A percentile compares a stretch with the other conserved stretches of the same genome.
Evolutionary conservation across 2,113 vertebrate species (phyloP).

Genomic region (Hystrix brachyura): DNA sequence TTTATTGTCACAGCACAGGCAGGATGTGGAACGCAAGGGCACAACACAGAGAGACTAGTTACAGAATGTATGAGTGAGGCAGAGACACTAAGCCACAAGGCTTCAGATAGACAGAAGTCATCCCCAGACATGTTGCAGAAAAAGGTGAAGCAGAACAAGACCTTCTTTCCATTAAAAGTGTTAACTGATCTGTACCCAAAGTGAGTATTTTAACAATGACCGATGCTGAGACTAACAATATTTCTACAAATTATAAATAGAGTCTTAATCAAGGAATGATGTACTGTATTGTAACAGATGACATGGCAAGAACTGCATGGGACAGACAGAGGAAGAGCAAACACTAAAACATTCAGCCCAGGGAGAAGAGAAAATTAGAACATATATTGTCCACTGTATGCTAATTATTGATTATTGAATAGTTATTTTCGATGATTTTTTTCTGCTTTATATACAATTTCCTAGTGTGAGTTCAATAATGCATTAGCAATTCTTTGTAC

Average conservation of each 20-base stretch:
- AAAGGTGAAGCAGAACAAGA: conserved; percentile 20
- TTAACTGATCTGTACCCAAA: not conserved
- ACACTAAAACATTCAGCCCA: not conserved
- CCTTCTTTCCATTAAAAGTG: not conserved
- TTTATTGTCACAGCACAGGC: not conserved
- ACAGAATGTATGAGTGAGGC: not conserved
- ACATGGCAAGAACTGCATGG: not conserved
- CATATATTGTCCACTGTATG: not conserved
- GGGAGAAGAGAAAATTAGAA: conserved; percentile 3
- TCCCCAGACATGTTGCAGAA: not conserved
- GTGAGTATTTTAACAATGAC: conserved; percentile 18
- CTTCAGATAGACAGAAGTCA: conserved; percentile 12
- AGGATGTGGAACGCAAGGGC: not conserved
- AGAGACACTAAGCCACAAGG: not conserved
- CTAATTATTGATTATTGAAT: not conserved
- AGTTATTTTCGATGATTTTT: conserved; percentile 35
- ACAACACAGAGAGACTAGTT: not conserved
- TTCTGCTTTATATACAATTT: conserved; percentile 42
- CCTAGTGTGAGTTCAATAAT: not conserved
- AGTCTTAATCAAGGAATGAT: not conserved
- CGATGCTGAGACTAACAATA: not conserved
- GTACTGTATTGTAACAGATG: conserved; percentile 13
- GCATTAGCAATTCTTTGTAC: not conserved
- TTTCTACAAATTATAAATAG: conserved; percentile 41
- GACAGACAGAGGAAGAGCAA: not conserved